A percentile compares a stretch with the other conserved stretches of the same genome.
phyloP scores from a whole-genome alignment of 1,140 invertebrate species.

The Procambarus virginalis region DNA sequence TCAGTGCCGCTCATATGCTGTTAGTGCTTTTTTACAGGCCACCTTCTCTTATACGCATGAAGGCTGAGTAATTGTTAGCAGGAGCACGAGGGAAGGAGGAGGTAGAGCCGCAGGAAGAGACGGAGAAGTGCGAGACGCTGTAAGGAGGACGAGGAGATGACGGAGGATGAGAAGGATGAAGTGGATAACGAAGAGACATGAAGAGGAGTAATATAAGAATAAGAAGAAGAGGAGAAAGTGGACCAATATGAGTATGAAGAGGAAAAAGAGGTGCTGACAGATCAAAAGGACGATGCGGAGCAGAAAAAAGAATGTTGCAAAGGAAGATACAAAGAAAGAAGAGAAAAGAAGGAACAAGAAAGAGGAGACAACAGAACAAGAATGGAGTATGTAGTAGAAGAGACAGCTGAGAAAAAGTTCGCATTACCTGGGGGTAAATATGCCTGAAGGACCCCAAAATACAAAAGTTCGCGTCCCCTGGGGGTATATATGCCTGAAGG shows the following conservation, averaged over 20 bases:
- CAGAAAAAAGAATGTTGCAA: too few relatives aligned
- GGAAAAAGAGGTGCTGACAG: too few relatives aligned
- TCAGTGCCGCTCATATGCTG: background rate
- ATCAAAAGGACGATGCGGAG: background rate
- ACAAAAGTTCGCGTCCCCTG: too few relatives aligned
- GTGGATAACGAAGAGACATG: too few relatives aligned
- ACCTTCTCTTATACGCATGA: background rate
- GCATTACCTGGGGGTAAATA: too few relatives aligned
- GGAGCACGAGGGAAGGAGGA: background rate
- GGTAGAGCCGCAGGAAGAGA: background rate
- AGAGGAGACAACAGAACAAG: background rate
- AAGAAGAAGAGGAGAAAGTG: too few relatives aligned
- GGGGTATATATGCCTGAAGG: too few relatives aligned
- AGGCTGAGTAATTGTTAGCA: constrained; percentile 1
- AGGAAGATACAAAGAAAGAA: background rate
- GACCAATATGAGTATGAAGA: too few relatives aligned
- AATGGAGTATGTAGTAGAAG: too few relatives aligned
- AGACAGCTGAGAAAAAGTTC: too few relatives aligned
- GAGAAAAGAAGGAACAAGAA: background rate
- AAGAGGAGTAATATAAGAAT: too few relatives aligned
- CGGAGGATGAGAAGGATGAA: background rate
- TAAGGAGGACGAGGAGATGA: background rate
- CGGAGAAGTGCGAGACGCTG: background rate
- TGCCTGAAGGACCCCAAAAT: too few relatives aligned
- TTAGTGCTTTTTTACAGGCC: background rate